Base-by-base conservation (phyloP, 2,113 vertebrate genomes). In the Hyaena hyaena region DNA sequence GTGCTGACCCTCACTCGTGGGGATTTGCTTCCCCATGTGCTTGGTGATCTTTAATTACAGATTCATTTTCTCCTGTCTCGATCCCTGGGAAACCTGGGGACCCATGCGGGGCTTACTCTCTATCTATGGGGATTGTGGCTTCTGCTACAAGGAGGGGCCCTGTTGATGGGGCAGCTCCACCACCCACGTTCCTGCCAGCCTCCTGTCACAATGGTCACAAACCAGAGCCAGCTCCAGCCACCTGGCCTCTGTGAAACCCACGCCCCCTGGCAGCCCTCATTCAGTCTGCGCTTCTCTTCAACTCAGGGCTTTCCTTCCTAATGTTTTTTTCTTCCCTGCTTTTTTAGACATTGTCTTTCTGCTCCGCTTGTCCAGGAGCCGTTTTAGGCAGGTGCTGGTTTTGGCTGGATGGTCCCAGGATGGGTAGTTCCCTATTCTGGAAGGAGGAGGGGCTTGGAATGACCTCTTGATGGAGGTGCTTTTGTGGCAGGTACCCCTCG, bases 241-340 rank as follows among this genome's bases (percentile, higher is more conserved):
- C 76, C 88, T 39, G 31, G 53, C 15, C 80, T 43, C 88, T 0
- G 14, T 28, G 74, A 69, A 61, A 33, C 58, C 48, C 58, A 24
- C 0, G 7, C 31, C 3, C 8, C 68, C 39, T 11, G 10, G 79
- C 10, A 1, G 21, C 2, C 5, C 55, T 53, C 6, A 6, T 2
- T 48, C 4, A 1, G 17, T 55, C 7, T 50, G 79, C 15, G 11
- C 48, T 63, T 48, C 33, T 88, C 7, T 31, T 55, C 58, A 81
- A 61, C 73, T 15, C 7, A 1, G 15, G n/a, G 2, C 14, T 71
- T 35, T n/a, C 45, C 23, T 35, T 28, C 6, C 71, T 43, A 3
- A 15, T 5, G 39, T 82, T 50, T 50, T 69, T 58, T 39, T 16
- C 35, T 50, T 39, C 16, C 6, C 4, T 3, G 0, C 80, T 10